These are phyloP conservation scores for Limonius californicus DNA, from an alignment of 1,140 invertebrate species.

Conservation along the genomic window DNA sequence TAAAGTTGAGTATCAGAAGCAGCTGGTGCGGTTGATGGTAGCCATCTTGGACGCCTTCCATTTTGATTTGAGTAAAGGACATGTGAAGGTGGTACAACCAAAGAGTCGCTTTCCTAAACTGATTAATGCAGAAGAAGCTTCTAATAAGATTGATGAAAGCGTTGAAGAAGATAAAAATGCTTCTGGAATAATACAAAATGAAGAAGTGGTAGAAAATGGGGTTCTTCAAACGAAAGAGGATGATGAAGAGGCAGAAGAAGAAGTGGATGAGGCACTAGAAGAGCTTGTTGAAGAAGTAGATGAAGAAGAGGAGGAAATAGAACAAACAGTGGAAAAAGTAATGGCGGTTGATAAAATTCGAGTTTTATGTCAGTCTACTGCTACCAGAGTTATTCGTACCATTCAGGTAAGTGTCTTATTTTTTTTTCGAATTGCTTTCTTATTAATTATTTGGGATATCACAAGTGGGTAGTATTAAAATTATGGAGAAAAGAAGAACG, in stretches of 20 bases:
- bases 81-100: constrained; percentile 38
- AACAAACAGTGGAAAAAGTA: constrained; percentile 18
- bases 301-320: constrained; percentile 13
- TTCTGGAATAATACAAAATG: constrained; percentile 34
- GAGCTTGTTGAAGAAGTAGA: constrained; percentile 7
- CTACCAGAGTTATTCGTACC: constrained; percentile 67
- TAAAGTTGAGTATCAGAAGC: constrained; percentile 73
- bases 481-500: too few relatives aligned
- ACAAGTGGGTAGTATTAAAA: too few relatives aligned
- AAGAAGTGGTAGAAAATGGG: constrained; percentile 37
- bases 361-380: constrained; percentile 63
- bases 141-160: not conserved
- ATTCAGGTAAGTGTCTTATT: too few relatives aligned
- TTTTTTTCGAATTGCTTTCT: too few relatives aligned
- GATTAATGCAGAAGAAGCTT: not conserved
- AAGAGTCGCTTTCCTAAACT: constrained; percentile 19
- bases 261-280: constrained; percentile 27
- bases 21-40: constrained; percentile 75
- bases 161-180: not conserved
- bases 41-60: constrained; percentile 88
- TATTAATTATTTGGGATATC: too few relatives aligned
- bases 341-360: constrained; percentile 55
- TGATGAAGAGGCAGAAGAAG: constrained; percentile 40
- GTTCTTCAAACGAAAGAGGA: constrained; percentile 38
- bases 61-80: constrained; percentile 75